Conservation (phyloP, 2,113 vertebrate species). For the Oncorhynchus clarkii region DNA sequence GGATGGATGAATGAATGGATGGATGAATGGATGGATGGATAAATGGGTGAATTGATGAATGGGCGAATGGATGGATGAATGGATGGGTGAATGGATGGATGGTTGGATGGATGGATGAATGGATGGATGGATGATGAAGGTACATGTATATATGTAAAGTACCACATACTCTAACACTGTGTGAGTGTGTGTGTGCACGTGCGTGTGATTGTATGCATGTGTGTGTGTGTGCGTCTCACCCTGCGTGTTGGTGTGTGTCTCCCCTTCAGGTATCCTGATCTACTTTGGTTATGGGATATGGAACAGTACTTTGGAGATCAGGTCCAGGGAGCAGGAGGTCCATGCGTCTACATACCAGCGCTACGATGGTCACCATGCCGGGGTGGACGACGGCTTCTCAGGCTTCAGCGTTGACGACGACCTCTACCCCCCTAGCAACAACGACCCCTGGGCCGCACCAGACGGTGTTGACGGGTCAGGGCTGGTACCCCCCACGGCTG, state of each 20-base stretch:
- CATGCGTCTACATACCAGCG: slow-evolving; percentile 98
- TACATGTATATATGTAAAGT: neutral
- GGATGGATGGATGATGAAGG: neutral
- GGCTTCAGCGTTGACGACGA: slow-evolving; percentile 77
- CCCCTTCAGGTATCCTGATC: slow-evolving; percentile 85
- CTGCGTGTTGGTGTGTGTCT: slow-evolving; percentile 27
- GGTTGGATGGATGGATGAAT: neutral
- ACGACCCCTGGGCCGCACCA: slow-evolving; percentile 48
- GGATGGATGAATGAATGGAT: neutral
- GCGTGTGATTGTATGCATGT: slow-evolving; percentile 7
- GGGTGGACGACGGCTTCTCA: slow-evolving; percentile 88
- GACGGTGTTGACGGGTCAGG: slow-evolving; percentile 29
- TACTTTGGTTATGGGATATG: slow-evolving; percentile 99
- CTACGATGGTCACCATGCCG: slow-evolving; percentile 74
- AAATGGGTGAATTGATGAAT: no score
- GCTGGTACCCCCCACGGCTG: slow-evolving; percentile 40
- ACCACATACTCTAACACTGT: neutral
- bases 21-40: no score
- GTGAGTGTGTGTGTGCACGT: neutral
- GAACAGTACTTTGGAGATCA: slow-evolving; percentile 96
- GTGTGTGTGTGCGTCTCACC: slow-evolving; percentile 1
- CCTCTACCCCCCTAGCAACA: slow-evolving; percentile 72
- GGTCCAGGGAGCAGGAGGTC: slow-evolving; percentile 86
- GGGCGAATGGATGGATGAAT: neutral
- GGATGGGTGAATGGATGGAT: neutral